Evolutionary conservation across 2,797 vertebrate genomes (phyloP), one percentile per base, ranked within the genome.

Genomic region (Echeneis naucrates): DNA sequence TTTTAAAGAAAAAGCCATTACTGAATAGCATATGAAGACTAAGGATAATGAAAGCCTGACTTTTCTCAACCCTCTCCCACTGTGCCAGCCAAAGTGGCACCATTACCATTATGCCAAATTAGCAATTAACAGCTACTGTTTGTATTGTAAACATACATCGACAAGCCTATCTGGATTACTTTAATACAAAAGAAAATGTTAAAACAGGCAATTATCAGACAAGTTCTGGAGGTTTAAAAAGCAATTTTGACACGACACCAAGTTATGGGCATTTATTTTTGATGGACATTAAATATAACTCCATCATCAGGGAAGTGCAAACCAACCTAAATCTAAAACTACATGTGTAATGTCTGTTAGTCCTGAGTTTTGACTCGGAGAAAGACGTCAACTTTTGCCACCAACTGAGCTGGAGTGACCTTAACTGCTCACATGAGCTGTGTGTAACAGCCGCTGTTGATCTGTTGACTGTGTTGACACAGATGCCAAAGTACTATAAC

Each of bases 31-130:
- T 50, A 50, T 23, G 47, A 14, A 47, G n/a, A n/a, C n/a, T n/a
- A 19, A 53, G 9, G 8, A 24, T 27, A 1, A 9, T n/a, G 26
- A 61, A n/a, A 62, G 32, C 30, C 26, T 51, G 55, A 48, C 56
- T n/a, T n/a, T n/a, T n/a, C n/a, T n/a, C n/a, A n/a, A n/a, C 17
- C 1, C 0, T 2, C 1, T 13, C 4, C 27, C 47, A 51, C n/a
- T 45, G 11, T n/a, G 16, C 6, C 30, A 30, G n/a, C 14, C 51
- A 32, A 53, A 32, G 3, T 57, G 38, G 51, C 9, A 0, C 2
- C n/a, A 9, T 12, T 50, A 4, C 63, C 66, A 47, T 32, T 37
- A 27, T 23, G 7, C 12, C 3, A 2, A 65, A 66, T 26, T 12
- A 53, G 19, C 5, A 45, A 17, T 35, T 5, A 68, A 26, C 24